These are phyloP conservation scores for Cynopterus sphinx DNA, from an alignment of 2,797 vertebrate genomes.

Conservation along the genomic window DNA sequence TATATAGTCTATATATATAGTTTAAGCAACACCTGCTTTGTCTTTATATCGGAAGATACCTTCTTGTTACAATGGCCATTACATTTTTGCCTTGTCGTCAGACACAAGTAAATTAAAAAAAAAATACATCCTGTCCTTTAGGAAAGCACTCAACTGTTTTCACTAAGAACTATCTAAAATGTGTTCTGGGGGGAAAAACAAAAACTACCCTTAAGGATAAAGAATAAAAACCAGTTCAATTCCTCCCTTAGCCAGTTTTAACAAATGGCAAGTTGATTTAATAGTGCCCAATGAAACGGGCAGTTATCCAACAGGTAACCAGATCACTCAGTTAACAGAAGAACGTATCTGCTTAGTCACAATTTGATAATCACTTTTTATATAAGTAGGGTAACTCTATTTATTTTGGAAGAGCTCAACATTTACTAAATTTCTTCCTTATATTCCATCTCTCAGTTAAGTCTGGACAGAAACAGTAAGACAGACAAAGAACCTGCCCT, in stretches of 20 bases:
- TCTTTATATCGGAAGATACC: background rate
- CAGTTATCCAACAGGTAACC: background rate
- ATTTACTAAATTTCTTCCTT: background rate
- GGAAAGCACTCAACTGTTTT: background rate
- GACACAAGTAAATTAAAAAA: background rate
- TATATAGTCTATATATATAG: background rate
- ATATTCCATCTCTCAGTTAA: background rate
- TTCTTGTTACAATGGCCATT: background rate
- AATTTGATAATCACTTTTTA: background rate
- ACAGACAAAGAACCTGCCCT: background rate
- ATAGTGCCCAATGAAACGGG: background rate
- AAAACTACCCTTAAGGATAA: background rate
- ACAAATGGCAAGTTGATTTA: background rate
- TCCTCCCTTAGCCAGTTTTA: background rate
- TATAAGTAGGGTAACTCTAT: background rate
- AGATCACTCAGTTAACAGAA: background rate
- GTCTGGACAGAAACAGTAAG: background rate
- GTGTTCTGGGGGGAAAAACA: background rate
- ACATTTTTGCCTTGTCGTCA: background rate
- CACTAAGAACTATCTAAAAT: background rate
- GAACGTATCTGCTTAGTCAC: background rate
- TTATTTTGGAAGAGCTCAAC: background rate
- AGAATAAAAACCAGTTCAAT: background rate
- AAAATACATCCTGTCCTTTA: background rate
- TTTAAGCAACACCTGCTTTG: background rate